These are phyloP conservation scores for Physocephala rufipes DNA, from an alignment of 2,888 invertebrate genomes.

Conservation along the genomic window DNA sequence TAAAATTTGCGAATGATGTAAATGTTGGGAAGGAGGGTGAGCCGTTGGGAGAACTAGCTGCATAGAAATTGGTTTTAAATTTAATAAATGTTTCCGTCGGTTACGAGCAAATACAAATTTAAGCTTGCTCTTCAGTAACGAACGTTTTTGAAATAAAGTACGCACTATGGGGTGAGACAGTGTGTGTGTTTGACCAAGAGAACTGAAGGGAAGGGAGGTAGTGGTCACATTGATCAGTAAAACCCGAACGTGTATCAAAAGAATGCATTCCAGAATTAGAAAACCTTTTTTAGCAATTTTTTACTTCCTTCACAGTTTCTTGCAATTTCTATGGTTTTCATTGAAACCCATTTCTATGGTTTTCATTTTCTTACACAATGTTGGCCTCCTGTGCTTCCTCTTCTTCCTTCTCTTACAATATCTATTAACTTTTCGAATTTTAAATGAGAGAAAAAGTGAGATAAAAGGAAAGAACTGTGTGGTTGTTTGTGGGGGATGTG, in stretches of 20 bases:
- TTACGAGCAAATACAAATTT: conserved; percentile 60
- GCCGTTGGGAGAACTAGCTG: neutral
- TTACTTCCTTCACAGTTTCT: too few species aligned
- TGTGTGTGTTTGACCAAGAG: neutral
- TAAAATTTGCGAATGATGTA: neutral
- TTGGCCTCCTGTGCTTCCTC: too few species aligned
- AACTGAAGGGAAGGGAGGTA: neutral
- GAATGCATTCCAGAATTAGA: too few species aligned
- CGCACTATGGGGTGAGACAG: too few species aligned
- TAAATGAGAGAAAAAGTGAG: too few species aligned
- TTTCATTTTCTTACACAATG: too few species aligned
- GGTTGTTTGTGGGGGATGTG: neutral
- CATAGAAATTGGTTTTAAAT: conserved; percentile 59
- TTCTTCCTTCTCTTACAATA: neutral
- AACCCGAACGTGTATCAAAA: neutral
- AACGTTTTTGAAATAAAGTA: neutral
- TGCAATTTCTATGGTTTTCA: too few species aligned
- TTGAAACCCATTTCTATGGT: too few species aligned
- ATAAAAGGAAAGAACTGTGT: too few species aligned
- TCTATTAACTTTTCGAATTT: too few species aligned
- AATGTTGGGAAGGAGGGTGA: neutral
- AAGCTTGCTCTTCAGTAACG: conserved; percentile 41
- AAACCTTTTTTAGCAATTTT: too few species aligned
- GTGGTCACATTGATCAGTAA: neutral
- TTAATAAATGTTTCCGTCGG: conserved; percentile 59